Base-by-base conservation (phyloP, 1,140 invertebrate species). In the Drosophila melanica region DNA sequence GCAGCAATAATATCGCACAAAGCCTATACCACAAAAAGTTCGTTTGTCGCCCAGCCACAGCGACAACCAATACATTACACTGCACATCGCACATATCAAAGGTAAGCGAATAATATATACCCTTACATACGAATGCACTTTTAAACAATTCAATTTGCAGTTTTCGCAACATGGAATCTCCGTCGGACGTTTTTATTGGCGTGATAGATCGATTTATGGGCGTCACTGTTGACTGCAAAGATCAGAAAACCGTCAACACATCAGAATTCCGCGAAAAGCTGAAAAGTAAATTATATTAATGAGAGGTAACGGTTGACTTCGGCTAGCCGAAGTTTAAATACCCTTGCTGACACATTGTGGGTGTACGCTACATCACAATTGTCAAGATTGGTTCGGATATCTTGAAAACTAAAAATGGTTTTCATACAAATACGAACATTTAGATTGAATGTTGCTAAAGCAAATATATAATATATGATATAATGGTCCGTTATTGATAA, bases 181-280 rank as follows among this genome's bases (percentile, higher is more conserved):
- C 86, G 0, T 35, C 64, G 16, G 86, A 75, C 47, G 59, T 92
- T 3, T 95, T 95, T 79, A 75, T 92, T 64, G 96, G 96, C 0
- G 78, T 85, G n/a, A 48, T 80, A 16, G 96, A 96, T 91, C 93
- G 94, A 53, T 96, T 95, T 55, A 94, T 94, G 81, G 96, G 95
- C 3, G 91, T 97, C 10, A 95, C 95, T 5, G 92, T 97, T 0
- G 93, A 95, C 85, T 87, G 47, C 76, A 92, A 63, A 94, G 95
- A 93, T 77, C 76, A 77, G 50, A 16, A n/a, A 95, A 72, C 11
- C 6, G 33, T 94, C 86, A 91, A 93, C 37, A 41, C 75, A 42
- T 70, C 89, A 18, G 62, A 91, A 39, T 95, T 96, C 86, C 10
- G 85, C 0, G 72, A 92, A 42, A 93, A 94, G 72, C 90, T 96